phyloP scores from a whole-genome alignment of 2,888 invertebrate species.

The Cosmia pyralina region DNA sequence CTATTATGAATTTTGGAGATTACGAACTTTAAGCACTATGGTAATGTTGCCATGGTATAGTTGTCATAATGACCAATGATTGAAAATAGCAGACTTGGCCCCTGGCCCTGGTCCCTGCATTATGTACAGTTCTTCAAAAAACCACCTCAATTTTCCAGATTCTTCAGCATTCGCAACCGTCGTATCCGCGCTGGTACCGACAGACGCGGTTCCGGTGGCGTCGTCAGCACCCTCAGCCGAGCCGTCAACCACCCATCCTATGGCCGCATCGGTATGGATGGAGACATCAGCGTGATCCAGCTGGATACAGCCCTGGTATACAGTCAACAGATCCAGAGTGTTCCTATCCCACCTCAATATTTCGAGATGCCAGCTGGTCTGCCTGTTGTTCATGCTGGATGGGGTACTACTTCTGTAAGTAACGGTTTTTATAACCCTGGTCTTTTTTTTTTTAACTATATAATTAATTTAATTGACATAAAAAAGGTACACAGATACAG shows the following conservation, averaged over 20 bases:
- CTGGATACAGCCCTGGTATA: slow-evolving; percentile 56
- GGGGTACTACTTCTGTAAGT: slow-evolving; percentile 70
- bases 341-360: slow-evolving; percentile 52
- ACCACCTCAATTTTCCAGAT: slow-evolving; percentile 21
- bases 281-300: slow-evolving; percentile 69
- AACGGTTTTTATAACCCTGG: not conserved
- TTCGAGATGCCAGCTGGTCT: slow-evolving; percentile 54
- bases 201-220: slow-evolving; percentile 66
- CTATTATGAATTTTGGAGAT: not conserved
- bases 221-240: slow-evolving; percentile 42
- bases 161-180: slow-evolving; percentile 48
- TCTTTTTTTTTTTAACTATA: no score
- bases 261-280: slow-evolving; percentile 57
- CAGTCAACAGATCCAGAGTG: slow-evolving; percentile 44
- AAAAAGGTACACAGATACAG: no score
- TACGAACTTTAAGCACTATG: not conserved
- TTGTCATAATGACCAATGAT: no score
- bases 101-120: no score
- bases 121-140: not conserved
- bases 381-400: slow-evolving; percentile 71
- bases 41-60: not conserved
- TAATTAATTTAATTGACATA: no score
- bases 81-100: no score
- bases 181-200: slow-evolving; percentile 71
- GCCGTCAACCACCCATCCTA: slow-evolving; percentile 70